Evolutionary conservation across 2,888 invertebrate genomes (phyloP), one percentile per base, ranked within the genome.

Genomic region (Teleogryllus oceanicus): DNA sequence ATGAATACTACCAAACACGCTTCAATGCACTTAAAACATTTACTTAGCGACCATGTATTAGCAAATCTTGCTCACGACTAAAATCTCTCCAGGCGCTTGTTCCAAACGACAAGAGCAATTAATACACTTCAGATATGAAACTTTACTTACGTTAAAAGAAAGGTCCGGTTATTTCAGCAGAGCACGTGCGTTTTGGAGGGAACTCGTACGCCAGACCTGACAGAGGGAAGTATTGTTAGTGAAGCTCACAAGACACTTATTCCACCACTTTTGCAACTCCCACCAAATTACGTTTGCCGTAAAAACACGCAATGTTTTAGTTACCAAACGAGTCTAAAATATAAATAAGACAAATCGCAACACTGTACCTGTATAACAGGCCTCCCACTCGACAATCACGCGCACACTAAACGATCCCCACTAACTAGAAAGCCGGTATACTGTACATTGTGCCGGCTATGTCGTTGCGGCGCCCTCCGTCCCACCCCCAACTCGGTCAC

Each of bases 101-200:
- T 8, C 37, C 37, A 8, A 37, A 37, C 37, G 37, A 37, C 37
- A 37, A 37, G 37, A 37, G 8, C 37, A 37, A 37, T 37, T 37
- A 37, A 37, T 37, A 8, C 4, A 37, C 37, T 37, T 37, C 37
- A 37, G 37, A 37, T 37, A 37, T 37, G 37, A 37, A 37, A 37
- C 37, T 37, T 8, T 62, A 62, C 62, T 62, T 62, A 62, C 62
- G 62, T 8, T 62, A 62, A 62, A 62, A 62, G n/a, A 62, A 16
- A 62, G n/a, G 62, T 62, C 13, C 62, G 62, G 16, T n/a, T 18
- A 62, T n/a, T 18, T n/a, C 62, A 62, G 16, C 62, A 21, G n/a
- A 75, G n/a, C 75, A 75, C 75, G 75, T 75, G 37, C 37, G 75
- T 75, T 75, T 75, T 75, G 75, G 75, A 75, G 75, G 75, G 75